A percentile compares a stretch with the other conserved stretches of the same genome.
phyloP scores from a whole-genome alignment of 2,113 vertebrate genomes.

The Cisticola juncidis region DNA sequence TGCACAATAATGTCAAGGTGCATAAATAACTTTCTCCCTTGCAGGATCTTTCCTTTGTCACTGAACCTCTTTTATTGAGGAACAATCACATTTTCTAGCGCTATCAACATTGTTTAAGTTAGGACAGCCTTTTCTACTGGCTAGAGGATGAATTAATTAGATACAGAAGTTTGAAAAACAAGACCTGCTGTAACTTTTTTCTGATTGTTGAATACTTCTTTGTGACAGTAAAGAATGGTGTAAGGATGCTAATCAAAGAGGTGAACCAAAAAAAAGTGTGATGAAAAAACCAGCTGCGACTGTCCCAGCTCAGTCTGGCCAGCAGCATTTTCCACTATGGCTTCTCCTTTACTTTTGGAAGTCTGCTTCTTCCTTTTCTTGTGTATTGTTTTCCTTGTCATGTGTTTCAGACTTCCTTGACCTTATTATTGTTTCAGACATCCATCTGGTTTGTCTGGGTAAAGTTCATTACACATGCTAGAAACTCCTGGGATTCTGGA shows the following conservation, averaged over 20 bases:
- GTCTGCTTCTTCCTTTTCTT: neutral
- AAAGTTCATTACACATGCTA: neutral
- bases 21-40: neutral
- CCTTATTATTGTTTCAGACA: neutral
- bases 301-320: neutral
- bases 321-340: neutral
- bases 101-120: neutral
- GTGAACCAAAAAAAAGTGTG: neutral
- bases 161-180: neutral
- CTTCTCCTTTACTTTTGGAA: conserved; percentile 12
- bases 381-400: neutral
- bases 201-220: neutral
- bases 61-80: neutral
- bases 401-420: neutral
- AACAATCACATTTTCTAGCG: neutral
- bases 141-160: neutral
- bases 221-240: neutral
- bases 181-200: neutral
- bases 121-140: neutral
- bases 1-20: neutral
- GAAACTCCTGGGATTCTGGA: neutral
- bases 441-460: accelerated
- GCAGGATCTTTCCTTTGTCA: neutral
- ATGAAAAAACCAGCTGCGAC: neutral
- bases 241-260: neutral